These are phyloP conservation scores for Tragelaphus scriptus DNA, from an alignment of 2,113 vertebrate genomes.

Conservation along the genomic window DNA sequence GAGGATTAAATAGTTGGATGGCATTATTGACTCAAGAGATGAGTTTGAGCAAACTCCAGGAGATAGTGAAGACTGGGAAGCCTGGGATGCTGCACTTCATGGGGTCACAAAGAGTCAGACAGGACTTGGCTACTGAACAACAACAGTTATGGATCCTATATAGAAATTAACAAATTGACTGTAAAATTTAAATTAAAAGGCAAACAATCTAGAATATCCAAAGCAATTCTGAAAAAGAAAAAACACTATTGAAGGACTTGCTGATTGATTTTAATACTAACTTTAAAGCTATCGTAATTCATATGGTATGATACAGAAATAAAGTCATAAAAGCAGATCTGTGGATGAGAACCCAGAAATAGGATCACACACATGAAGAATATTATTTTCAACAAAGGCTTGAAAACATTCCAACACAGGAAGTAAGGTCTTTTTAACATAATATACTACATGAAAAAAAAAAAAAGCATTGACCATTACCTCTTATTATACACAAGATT, in stretches of 20 bases:
- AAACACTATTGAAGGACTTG: not conserved
- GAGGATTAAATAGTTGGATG: not conserved
- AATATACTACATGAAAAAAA: not conserved
- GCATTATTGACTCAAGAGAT: not conserved
- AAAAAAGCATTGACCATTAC: not conserved
- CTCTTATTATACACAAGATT: not conserved
- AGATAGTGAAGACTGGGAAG: not conserved
- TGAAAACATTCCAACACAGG: not conserved
- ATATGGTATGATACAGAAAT: not conserved
- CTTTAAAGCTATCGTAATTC: not conserved
- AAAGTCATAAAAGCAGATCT: not conserved
- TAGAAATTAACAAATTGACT: not conserved
- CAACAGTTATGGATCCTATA: not conserved
- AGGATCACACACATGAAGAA: not conserved
- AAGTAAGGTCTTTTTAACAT: not conserved
- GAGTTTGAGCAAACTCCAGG: not conserved
- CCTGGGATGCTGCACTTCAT: not conserved
- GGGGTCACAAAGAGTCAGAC: not conserved
- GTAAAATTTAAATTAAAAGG: not conserved
- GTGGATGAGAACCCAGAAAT: not conserved
- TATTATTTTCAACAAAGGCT: not conserved
- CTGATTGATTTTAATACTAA: not conserved
- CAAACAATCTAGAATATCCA: not conserved
- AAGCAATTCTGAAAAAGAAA: not conserved
- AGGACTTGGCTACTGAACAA: not conserved